Conservation (phyloP, 1,140 invertebrate species). For the Zaprionus camerounensis region DNA sequence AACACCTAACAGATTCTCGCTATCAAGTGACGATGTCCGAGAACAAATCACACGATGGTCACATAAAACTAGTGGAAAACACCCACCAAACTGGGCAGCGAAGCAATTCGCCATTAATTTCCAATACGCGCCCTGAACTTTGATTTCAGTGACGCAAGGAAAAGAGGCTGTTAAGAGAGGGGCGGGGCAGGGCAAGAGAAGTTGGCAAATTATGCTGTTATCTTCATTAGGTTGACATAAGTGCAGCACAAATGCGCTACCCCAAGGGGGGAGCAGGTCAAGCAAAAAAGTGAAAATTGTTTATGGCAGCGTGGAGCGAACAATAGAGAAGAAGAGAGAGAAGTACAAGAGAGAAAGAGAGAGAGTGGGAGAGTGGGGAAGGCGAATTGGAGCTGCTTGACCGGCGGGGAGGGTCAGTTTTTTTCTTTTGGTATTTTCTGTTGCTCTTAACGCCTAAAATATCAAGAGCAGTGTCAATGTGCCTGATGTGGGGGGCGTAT, state of each 20-base stretch:
- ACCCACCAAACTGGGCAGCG: conserved; percentile 22
- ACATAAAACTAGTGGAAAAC: conserved; percentile 47
- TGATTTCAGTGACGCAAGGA: conserved; percentile 53
- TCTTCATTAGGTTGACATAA: conserved; percentile 82
- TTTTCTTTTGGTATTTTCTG: background rate
- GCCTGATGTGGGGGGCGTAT: conserved; percentile 65
- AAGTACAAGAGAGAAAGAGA: conserved; percentile 2
- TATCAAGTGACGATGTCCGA: conserved; percentile 50
- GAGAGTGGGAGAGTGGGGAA: conserved; percentile 20
- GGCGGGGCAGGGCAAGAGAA: conserved; percentile 26
- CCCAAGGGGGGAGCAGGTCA: conserved; percentile 59
- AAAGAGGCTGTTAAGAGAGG: background rate
- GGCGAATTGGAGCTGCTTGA: background rate
- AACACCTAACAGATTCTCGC: conserved; percentile 79
- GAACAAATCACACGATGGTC: conserved; percentile 64
- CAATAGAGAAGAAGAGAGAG: conserved; percentile 34
- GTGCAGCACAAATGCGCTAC: conserved; percentile 77
- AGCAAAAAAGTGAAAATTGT: conserved; percentile 75
- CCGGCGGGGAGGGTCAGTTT: conserved; percentile 35
- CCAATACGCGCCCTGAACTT: conserved; percentile 61
- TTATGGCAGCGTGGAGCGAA: conserved; percentile 61
- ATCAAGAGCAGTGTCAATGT: conserved; percentile 63
- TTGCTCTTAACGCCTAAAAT: conserved; percentile 48
- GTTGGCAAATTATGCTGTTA: conserved; percentile 80
- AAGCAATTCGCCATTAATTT: conserved; percentile 49